Base-by-base conservation (phyloP, 2,113 vertebrate genomes). In the Ornithorhynchus anatinus region DNA sequence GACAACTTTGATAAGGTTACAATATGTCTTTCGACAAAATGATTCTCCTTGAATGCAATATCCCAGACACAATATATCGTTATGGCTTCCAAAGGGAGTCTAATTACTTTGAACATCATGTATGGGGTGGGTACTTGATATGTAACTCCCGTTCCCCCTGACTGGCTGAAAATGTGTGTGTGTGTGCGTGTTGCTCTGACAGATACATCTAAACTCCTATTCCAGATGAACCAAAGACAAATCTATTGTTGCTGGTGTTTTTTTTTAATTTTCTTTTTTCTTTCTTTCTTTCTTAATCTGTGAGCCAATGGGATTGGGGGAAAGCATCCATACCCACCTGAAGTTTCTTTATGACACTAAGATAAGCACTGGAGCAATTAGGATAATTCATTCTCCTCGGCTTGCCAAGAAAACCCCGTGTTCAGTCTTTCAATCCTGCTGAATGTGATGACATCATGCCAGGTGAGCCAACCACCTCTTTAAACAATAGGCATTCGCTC, bases 401-500 rank as follows among this genome's bases (percentile, higher is more conserved):
- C 15, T 37, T 91, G 85, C 84, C 83, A 87, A 84, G 71, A 72
- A 88, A 73, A 20, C 36, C 4, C n/a, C 37, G 37, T 74, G 59
- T 76, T 77, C 80, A 56, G 65, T 72, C 82, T 84, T 80, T 4
- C 20, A 59, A 86, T 66, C 60, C 81, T 67, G 57, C 65, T 40
- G 67, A 72, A 43, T 29, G 1, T 50, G 72, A 84, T 69, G 77
- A 73, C 74, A 47, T 84, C 29, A 59, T 51, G 69, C 69, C 63
- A 77, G 59, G 69, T 80, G 84, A 90, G 44, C 22, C 37, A 85
- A 87, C 75, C 60, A 4, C 12, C 2, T 75, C 77, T 84, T 58
- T 48, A 80, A 88, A 90, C 84, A 84, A 81, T 43, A 86, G 50
- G 38, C 69, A 56, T 73, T 78, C 80, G 50, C 68, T 81, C 44